Conservation (phyloP, 2,797 vertebrate genomes). For the Pangasius krempfi region DNA sequence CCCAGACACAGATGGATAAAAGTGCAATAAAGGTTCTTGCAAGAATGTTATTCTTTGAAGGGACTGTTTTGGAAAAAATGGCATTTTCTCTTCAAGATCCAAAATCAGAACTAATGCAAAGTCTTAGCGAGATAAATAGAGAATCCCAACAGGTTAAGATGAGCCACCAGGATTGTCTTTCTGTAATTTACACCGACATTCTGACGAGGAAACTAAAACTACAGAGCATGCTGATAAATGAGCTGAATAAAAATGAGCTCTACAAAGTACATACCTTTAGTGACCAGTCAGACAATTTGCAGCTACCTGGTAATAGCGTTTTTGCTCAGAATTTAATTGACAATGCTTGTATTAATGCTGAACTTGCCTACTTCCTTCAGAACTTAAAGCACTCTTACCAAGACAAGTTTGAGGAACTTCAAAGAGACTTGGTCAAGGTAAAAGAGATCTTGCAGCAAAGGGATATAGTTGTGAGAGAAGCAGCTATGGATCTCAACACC, state of each 20-base stretch:
- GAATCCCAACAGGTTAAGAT: constrained; percentile 75
- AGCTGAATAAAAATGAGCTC: constrained; percentile 65
- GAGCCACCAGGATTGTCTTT: constrained; percentile 69
- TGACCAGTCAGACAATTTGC: constrained; percentile 42
- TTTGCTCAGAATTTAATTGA: constrained; percentile 62
- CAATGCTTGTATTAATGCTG: constrained; percentile 82
- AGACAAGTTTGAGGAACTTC: constrained; percentile 79
- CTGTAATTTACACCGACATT: constrained; percentile 77
- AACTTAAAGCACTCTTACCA: constrained; percentile 84
- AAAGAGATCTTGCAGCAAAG: constrained; percentile 81
- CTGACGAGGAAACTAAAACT: constrained; percentile 87
- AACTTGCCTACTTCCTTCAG: constrained; percentile 84
- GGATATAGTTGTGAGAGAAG: constrained; percentile 77
- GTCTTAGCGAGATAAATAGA: constrained; percentile 80
- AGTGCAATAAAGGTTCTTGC: constrained; percentile 80
- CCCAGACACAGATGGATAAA: constrained; percentile 64
- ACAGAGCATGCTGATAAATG: constrained; percentile 84
- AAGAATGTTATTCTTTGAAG: constrained; percentile 86
- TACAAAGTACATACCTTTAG: constrained; percentile 49
- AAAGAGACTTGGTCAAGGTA: constrained; percentile 82
- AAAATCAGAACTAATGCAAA: constrained; percentile 77
- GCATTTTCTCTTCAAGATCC: constrained; percentile 84
- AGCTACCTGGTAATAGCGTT: constrained; percentile 54
- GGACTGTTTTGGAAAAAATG: constrained; percentile 86
- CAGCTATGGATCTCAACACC: constrained; percentile 79